Evolutionary conservation across 2,888 invertebrate species (phyloP).

Genomic region (Megaustenia siamemsis): DNA sequence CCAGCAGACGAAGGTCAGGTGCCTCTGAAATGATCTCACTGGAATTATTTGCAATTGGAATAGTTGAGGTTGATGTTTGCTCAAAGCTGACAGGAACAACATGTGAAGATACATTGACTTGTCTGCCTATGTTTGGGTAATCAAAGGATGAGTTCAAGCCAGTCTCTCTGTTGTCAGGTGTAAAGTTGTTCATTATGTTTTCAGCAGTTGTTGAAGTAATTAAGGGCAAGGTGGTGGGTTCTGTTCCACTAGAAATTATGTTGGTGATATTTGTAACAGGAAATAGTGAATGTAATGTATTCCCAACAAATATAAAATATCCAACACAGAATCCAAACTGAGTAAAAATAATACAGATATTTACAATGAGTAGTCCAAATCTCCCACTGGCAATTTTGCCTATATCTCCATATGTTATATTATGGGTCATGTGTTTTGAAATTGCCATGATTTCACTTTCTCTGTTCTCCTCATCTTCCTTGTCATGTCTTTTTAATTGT

Average conservation of each 20-base stretch:
- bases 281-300: constrained; percentile 73
- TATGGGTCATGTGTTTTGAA: constrained; percentile 61
- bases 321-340: constrained; percentile 77
- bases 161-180: neutral
- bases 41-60: neutral
- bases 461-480: constrained; percentile 26
- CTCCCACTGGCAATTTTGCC: constrained; percentile 72
- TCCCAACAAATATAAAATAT: constrained; percentile 78
- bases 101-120: neutral
- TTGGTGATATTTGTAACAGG: constrained; percentile 61
- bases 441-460: constrained; percentile 57
- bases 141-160: neutral
- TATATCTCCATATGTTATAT: constrained; percentile 76
- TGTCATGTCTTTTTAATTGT: neutral
- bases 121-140: neutral
- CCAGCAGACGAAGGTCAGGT: constrained; percentile 70
- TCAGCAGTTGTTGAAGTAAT: neutral
- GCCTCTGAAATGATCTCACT: constrained; percentile 55
- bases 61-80: neutral
- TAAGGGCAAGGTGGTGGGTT: neutral
- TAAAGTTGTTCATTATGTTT: neutral
- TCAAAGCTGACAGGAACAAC: neutral
- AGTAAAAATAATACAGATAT: constrained; percentile 73
- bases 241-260: neutral
- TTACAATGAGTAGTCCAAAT: constrained; percentile 71